Base-by-base conservation (phyloP, 2,797 vertebrate species). In the Crax fasciolata region DNA sequence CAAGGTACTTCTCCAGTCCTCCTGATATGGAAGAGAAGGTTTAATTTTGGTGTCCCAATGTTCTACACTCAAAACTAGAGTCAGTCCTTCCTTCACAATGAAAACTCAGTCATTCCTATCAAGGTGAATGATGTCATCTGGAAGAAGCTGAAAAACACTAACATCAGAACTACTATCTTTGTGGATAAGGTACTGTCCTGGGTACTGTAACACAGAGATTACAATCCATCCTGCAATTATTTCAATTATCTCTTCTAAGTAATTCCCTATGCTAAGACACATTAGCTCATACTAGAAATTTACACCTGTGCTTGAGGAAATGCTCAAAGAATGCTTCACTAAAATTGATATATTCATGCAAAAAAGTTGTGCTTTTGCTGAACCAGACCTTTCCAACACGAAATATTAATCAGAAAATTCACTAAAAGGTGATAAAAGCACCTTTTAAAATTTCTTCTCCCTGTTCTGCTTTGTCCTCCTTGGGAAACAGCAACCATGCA, bases 401-500 rank as follows among this genome's bases (percentile, higher is more conserved):
- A 91, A 79, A 66, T 66, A 32, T 24, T 73, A 39, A 39, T 54
- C 17, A n/a, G 32, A 84, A 49, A 18, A 55, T 74, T 66, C 32
- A 71, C 25, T 43, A 77, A 70, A 72, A 55, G 0, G 6, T n/a
- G 10, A n/a, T 27, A 73, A 70, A 66, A 55, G 7, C 10, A 27
- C 8, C 35, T 85, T 74, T 41, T 2, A 46, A 73, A 73, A 70
- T 52, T 28, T 6, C 3, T 85, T 66, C 39, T 70, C 4, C 43
- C 46, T 1, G 0, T 49, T 79, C 18, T 72, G 9, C 24, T 66
- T 90, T 71, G 43, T 73, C 10, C 14, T 76, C 13, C 5, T 19
- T 10, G 30, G 48, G 7, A 67, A 11, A 10, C 0, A 39, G 32
- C 1, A 2, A 43, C 16, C 1, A 1, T 6, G 30, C 2, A 6